Percentiles rank a stretch among this genome's conserved stretches.
These are phyloP conservation scores for Buteo buteo DNA, from an alignment of 2,113 vertebrate genomes.

Conservation along the genomic window DNA sequence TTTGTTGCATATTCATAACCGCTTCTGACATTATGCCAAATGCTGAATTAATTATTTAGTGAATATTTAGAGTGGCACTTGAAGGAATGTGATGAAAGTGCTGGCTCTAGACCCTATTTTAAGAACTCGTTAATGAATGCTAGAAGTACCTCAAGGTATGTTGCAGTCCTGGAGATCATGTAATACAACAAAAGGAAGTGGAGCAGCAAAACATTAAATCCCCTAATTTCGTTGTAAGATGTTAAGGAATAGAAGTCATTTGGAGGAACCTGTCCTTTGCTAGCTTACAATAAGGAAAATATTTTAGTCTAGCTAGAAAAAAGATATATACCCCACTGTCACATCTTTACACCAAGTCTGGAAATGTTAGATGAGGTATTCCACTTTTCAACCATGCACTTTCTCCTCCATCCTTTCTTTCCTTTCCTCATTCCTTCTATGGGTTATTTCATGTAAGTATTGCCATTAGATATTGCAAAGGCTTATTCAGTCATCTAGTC, in stretches of 20 bases:
- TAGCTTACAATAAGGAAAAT: neutral
- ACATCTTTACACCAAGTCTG: neutral
- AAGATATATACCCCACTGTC: neutral
- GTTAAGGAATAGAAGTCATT: neutral
- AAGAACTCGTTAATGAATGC: constrained; percentile 13
- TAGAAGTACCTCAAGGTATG: neutral
- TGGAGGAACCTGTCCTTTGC: neutral
- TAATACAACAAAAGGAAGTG: neutral
- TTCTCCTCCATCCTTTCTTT: neutral
- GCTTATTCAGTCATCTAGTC: neutral
- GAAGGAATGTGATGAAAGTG: neutral
- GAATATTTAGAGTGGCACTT: constrained; percentile 18
- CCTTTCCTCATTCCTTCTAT: neutral
- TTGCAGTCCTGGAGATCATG: neutral
- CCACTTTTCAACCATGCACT: neutral
- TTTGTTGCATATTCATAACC: neutral
- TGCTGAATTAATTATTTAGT: constrained; percentile 33
- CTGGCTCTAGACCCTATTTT: constrained; percentile 7
- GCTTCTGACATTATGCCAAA: neutral
- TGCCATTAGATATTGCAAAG: neutral
- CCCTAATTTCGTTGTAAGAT: neutral
- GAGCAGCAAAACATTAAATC: neutral
- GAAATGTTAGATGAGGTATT: neutral
- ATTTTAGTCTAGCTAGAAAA: neutral
- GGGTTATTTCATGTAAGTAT: neutral